Percentiles rank a stretch among this genome's conserved stretches.
These are phyloP conservation scores for Lordiphosa andalusiaca DNA, from an alignment of 2,888 invertebrate genomes.

Conservation along the genomic window DNA sequence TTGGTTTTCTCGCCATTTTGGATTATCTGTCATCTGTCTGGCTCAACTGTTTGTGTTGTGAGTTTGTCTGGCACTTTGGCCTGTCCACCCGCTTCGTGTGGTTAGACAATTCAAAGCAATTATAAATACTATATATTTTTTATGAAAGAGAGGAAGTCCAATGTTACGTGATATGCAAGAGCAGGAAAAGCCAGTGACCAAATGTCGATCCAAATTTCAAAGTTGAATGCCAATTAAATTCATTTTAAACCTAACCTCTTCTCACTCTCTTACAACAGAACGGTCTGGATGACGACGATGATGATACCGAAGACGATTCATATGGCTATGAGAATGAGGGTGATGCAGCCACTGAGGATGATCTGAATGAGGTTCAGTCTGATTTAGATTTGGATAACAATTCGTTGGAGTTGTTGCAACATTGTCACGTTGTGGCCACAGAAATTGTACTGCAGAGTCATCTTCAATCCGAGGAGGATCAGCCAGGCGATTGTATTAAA, in stretches of 20 bases:
- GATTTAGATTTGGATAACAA: slow-evolving; percentile 69
- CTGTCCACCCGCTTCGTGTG: slow-evolving; percentile 42
- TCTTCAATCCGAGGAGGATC: slow-evolving; percentile 42
- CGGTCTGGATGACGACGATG: slow-evolving; percentile 69
- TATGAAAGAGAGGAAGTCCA: slow-evolving; percentile 21
- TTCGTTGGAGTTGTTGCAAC: slow-evolving; percentile 55
- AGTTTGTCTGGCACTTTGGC: slow-evolving; percentile 19
- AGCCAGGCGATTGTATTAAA: slow-evolving; percentile 75
- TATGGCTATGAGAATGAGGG: slow-evolving; percentile 62
- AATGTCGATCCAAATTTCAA: not conserved
- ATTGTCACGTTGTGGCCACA: slow-evolving; percentile 49
- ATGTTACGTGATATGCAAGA: slow-evolving; percentile 33
- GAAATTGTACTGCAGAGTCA: slow-evolving; percentile 39
- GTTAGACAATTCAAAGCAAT: slow-evolving; percentile 61
- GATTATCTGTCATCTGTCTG: slow-evolving; percentile 64
- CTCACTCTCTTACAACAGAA: slow-evolving; percentile 53
- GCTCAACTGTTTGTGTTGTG: slow-evolving; percentile 28
- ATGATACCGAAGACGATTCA: slow-evolving; percentile 49
- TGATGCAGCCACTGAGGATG: slow-evolving; percentile 76
- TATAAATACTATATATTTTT: slow-evolving; percentile 57
- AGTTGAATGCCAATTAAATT: slow-evolving; percentile 52
- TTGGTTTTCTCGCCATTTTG: slow-evolving; percentile 24
- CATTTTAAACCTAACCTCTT: slow-evolving; percentile 9
- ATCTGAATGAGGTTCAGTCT: slow-evolving; percentile 74
- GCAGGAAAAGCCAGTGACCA: slow-evolving; percentile 10